Conservation (phyloP, 2,888 invertebrate species). For the Cerastis leucographa region DNA sequence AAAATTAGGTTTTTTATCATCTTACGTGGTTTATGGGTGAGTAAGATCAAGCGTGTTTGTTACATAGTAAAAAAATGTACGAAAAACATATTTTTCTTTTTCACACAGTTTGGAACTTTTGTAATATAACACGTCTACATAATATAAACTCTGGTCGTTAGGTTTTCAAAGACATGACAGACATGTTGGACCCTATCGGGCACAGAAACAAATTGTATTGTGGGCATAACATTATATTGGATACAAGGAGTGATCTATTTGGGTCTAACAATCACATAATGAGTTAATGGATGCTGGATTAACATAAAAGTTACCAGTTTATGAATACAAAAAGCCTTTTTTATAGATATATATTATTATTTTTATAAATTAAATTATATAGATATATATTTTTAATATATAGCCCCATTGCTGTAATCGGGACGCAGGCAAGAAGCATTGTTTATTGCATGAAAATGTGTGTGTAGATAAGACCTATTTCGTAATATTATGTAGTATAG, state of each 20-base stretch:
- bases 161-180: background rate
- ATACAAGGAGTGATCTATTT: background rate
- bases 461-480: background rate
- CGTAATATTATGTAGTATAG: background rate
- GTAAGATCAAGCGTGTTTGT: background rate
- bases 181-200: background rate
- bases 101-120: background rate
- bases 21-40: conserved; percentile 10
- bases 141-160: background rate
- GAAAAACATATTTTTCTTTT: background rate
- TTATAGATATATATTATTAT: no score
- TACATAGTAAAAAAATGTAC: background rate
- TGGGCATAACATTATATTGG: background rate
- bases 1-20: conserved; percentile 40
- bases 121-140: background rate
- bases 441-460: background rate
- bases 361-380: no score
- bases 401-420: background rate
- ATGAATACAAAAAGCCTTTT: background rate
- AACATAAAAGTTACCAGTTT: background rate
- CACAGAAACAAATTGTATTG: background rate
- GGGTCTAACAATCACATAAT: background rate
- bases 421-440: background rate
- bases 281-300: background rate
- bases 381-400: no score